Base-by-base conservation (phyloP, 2,797 vertebrate genomes). In the Sebastes umbrosus region DNA sequence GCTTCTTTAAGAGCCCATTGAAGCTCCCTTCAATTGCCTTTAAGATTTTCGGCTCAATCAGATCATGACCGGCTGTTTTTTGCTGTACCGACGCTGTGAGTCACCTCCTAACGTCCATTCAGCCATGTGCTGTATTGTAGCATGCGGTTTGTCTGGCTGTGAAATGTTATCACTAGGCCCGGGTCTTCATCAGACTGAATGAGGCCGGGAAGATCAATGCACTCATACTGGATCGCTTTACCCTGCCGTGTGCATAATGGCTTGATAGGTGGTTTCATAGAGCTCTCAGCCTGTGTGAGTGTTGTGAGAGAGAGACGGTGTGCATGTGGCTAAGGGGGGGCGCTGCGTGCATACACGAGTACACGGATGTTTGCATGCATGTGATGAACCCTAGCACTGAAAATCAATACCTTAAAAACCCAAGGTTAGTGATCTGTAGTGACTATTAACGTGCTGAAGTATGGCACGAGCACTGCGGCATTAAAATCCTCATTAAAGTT, bases 171-270 rank as follows among this genome's bases (percentile, higher is more conserved):
- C 88, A 84, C 88, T 86, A 22, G 39, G 36, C 43, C 79, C 8
- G 20, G 77, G 79, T 91, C 87, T 90, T 88, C 85, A 90, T 92
- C 84, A 85, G 78, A 65, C 65, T 77, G 87, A 91, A 90, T 89
- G 84, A 91, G 70, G 70, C 62, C 20, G 8, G 70, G 24, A 81
- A 75, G 80, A 93, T 95, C 91, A 84, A 90, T 94, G 91, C 84
- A 79, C 78, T 90, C 75, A 71, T 12, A 82, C 78, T 79, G 79
- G 90, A 93, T 92, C 84, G 43, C 79, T 88, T 93, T 91, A 90
- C 90, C 74, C 82, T 69, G 75, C 73, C 57, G 69, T 84, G 85
- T 80, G 88, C 83, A 85, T 87, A 89, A 89, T 87, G 74, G 82
- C 66, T 73, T 83, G 67, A 88, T 82, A 57, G 83, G 76, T 83